Conservation (phyloP, 2,888 invertebrate genomes). For the Hirtodrosophila histrioides region DNA sequence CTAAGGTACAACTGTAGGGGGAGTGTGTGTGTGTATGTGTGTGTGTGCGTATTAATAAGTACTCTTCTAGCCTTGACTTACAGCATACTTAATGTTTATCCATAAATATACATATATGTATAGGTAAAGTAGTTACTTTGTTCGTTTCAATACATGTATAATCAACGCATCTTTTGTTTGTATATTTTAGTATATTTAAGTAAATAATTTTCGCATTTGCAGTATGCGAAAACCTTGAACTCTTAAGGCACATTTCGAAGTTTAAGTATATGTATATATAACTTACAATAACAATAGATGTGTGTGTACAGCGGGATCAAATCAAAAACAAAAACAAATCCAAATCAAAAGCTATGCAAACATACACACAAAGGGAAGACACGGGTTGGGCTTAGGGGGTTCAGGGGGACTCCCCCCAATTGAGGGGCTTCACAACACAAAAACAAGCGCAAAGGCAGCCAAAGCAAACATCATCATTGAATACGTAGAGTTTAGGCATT, state of each 20-base stretch:
- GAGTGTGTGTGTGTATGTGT: constrained; percentile 15
- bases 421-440: constrained; percentile 45
- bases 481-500: constrained; percentile 26
- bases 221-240: constrained; percentile 51
- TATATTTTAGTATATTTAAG: constrained; percentile 25
- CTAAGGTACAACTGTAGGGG: constrained; percentile 63
- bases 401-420: background rate
- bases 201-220: constrained; percentile 21
- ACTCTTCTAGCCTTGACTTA: constrained; percentile 45
- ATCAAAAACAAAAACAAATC: constrained; percentile 15
- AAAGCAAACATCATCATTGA: constrained; percentile 32
- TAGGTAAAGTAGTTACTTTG: constrained; percentile 31
- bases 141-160: constrained; percentile 21
- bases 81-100: constrained; percentile 49
- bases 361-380: constrained; percentile 21
- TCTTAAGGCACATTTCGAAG: constrained; percentile 79
- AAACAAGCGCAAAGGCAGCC: constrained; percentile 57
- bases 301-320: constrained; percentile 32
- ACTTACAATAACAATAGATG: constrained; percentile 50
- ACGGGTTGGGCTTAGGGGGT: background rate
- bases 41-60: constrained; percentile 22
- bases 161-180: constrained; percentile 23
- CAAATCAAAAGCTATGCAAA: constrained; percentile 30
- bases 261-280: constrained; percentile 48
- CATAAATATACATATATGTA: constrained; percentile 43